Conservation (phyloP, 2,888 invertebrate species). For the Agrotis exclamationis region DNA sequence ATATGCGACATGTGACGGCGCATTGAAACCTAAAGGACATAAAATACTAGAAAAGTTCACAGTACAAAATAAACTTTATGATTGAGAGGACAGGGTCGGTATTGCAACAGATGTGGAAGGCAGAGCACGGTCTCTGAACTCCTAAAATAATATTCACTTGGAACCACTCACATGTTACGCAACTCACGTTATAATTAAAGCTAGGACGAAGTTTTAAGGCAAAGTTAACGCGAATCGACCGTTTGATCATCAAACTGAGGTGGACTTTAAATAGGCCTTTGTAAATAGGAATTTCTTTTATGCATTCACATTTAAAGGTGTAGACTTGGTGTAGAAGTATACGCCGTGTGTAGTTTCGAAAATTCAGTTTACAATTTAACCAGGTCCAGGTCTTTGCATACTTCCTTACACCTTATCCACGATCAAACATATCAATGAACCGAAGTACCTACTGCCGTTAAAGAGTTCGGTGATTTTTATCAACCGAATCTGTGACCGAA, state of each 20-base stretch:
- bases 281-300: constrained; percentile 30
- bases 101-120: constrained; percentile 66
- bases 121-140: constrained; percentile 85
- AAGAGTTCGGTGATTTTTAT: no score
- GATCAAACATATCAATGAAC: no score
- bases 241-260: constrained; percentile 62
- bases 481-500: no score
- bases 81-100: constrained; percentile 74
- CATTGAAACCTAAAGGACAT: constrained; percentile 74
- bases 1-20: constrained; percentile 89
- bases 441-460: no score
- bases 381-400: no score
- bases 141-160: constrained; percentile 90
- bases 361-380: background rate
- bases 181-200: constrained; percentile 88
- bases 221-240: constrained; percentile 76
- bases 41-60: constrained; percentile 65
- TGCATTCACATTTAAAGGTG: constrained; percentile 12
- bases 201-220: constrained; percentile 83
- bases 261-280: constrained; percentile 29
- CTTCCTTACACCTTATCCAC: no score
- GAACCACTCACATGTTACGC: constrained; percentile 87
- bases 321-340: no score
- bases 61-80: constrained; percentile 81
- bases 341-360: no score